phyloP scores from a whole-genome alignment of 2,888 invertebrate species.

The Synergus umbraculus region DNA sequence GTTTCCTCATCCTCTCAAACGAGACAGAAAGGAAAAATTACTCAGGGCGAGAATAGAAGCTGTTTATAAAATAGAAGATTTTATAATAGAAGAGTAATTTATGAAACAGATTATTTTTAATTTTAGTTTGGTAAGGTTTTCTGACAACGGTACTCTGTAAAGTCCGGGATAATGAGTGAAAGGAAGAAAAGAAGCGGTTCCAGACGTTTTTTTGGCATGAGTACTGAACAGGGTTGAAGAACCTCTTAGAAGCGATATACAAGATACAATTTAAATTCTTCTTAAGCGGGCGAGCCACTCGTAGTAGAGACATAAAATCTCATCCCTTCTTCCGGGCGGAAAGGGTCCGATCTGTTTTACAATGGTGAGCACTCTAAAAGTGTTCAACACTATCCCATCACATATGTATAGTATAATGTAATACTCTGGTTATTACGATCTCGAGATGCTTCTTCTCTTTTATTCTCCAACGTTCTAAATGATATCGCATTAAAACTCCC shows the following conservation, averaged over 20 bases:
- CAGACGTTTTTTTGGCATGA: conserved; percentile 24
- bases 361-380: conserved; percentile 13
- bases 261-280: conserved; percentile 36
- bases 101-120: too few relatives aligned
- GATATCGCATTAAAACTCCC: conserved; percentile 31
- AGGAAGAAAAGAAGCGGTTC: not conserved
- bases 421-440: conserved; percentile 28
- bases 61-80: too few relatives aligned
- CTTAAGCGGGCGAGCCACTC: conserved; percentile 8
- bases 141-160: not conserved
- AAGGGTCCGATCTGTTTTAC: conserved; percentile 1
- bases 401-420: not conserved
- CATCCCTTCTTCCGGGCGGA: not conserved
- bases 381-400: conserved; percentile 1
- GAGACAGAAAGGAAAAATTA: not conserved
- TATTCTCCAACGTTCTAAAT: conserved; percentile 16
- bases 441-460: not conserved
- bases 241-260: conserved; percentile 12
- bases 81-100: too few relatives aligned
- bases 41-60: not conserved
- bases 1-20: conserved; percentile 1
- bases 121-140: not conserved
- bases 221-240: conserved; percentile 26
- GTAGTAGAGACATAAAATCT: conserved; percentile 5
- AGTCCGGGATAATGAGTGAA: conserved; percentile 11